phyloP scores from a whole-genome alignment of 2,113 vertebrate species.

The Ceyx cyanopectus region DNA sequence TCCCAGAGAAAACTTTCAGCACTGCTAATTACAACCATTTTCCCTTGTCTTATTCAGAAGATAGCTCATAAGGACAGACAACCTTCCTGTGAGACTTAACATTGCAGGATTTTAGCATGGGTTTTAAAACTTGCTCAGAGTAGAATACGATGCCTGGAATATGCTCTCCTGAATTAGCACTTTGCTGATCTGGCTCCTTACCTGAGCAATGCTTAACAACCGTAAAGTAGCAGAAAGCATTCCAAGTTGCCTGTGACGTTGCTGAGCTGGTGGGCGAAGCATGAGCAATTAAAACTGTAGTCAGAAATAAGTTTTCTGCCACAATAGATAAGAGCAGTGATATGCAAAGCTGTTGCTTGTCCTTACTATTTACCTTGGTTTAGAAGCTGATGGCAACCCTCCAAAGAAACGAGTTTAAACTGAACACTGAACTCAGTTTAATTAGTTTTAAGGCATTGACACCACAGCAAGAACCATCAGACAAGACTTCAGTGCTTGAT shows the following conservation, averaged over 20 bases:
- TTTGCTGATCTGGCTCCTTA: constrained; percentile 8
- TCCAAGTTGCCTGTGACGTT: not conserved
- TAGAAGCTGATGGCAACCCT: not conserved
- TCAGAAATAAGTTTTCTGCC: not conserved
- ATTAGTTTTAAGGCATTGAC: constrained; percentile 63
- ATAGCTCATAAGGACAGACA: not conserved
- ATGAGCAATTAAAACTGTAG: not conserved
- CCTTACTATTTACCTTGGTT: constrained; percentile 30
- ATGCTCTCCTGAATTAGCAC: not conserved
- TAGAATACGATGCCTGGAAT: not conserved
- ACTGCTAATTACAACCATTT: not conserved
- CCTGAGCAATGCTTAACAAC: not conserved
- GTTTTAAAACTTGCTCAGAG: not conserved
- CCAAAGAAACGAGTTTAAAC: constrained; percentile 54
- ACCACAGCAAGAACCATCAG: constrained; percentile 29
- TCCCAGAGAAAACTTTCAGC: not conserved
- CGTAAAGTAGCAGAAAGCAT: not conserved
- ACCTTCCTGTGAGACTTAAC: not conserved
- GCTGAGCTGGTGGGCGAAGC: not conserved
- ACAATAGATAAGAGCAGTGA: not conserved
- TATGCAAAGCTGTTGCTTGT: constrained; percentile 35
- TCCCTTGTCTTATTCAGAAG: not conserved
- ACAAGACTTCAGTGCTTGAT: constrained; percentile 45
- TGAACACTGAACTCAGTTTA: constrained; percentile 35
- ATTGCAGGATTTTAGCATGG: not conserved